phyloP scores from a whole-genome alignment of 2,113 vertebrate genomes.

The human region GRCh38 chr15:33179001-33179500 shows the following conservation, averaged over 20 bases:
- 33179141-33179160: neutral
- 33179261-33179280: neutral
- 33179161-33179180: neutral
- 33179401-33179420: neutral
- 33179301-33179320: neutral
- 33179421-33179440: neutral
- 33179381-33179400: neutral
- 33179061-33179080: neutral
- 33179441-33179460: neutral
- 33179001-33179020: neutral
- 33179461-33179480: constrained; percentile 9
- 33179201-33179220: neutral
- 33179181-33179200: neutral
- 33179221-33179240: neutral
- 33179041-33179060: neutral
- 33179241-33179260: neutral
- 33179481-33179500: neutral
- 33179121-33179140: neutral
- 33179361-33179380: neutral
- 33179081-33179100: constrained; percentile 17
- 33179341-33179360: neutral
- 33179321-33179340: neutral
- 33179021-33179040: neutral
- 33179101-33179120: neutral
- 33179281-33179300: neutral